Evolutionary conservation across 2,113 vertebrate species (phyloP).

Genomic region (Halichoerus grypus): DNA sequence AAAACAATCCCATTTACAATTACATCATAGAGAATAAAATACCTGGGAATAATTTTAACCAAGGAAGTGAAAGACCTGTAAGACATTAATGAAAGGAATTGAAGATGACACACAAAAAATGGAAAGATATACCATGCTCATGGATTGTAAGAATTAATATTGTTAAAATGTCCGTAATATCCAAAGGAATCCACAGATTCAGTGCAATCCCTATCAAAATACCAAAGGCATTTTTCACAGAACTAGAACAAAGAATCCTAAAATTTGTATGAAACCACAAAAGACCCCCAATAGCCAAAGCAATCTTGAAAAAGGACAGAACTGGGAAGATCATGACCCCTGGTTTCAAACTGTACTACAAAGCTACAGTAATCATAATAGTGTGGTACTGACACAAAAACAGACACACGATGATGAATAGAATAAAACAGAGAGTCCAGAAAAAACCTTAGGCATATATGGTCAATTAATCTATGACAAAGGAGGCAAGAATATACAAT

Average conservation of each 20-base stretch:
- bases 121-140: not conserved
- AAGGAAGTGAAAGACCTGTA: not conserved
- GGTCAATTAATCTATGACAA: not conserved
- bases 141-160: not conserved
- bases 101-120: not conserved
- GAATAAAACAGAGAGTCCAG: not conserved
- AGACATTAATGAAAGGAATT: not conserved
- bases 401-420: not conserved
- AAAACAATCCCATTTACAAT: not conserved
- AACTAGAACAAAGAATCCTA: not conserved
- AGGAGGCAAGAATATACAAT: not conserved
- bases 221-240: not conserved
- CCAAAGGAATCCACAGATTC: not conserved
- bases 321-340: not conserved
- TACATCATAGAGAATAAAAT: not conserved
- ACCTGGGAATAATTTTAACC: not conserved
- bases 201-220: not conserved
- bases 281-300: not conserved
- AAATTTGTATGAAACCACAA: not conserved
- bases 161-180: not conserved
- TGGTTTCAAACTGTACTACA: not conserved
- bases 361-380: not conserved
- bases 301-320: not conserved
- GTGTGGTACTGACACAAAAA: not conserved
- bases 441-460: not conserved